phyloP scores from a whole-genome alignment of 2,888 invertebrate species.

The Teleiodes luculella region DNA sequence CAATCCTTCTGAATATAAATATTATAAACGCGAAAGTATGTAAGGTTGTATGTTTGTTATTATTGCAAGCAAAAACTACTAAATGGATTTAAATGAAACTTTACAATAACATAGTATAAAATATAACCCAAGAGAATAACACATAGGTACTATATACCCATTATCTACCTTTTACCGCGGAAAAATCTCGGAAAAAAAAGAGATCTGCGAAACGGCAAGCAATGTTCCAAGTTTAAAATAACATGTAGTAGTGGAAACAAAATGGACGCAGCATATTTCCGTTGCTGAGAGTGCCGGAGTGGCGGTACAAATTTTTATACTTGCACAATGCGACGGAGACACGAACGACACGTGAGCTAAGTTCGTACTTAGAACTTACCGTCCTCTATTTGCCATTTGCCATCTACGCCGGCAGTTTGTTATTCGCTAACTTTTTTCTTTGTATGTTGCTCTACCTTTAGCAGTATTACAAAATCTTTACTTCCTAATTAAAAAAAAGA shows the following conservation, averaged over 20 bases:
- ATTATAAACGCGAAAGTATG: too few relatives aligned
- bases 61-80: too few relatives aligned
- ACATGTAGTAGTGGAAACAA: conserved; percentile 15
- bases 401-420: not conserved
- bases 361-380: not conserved
- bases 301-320: conserved; percentile 60
- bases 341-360: conserved; percentile 39
- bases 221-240: not conserved
- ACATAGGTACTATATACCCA: too few relatives aligned
- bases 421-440: not conserved
- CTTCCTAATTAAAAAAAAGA: not conserved
- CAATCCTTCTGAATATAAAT: too few relatives aligned
- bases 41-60: too few relatives aligned
- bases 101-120: too few relatives aligned
- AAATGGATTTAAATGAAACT: too few relatives aligned
- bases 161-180: too few relatives aligned
- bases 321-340: conserved; percentile 44
- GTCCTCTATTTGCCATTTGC: not conserved
- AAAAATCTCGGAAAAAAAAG: too few relatives aligned
- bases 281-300: conserved; percentile 25
- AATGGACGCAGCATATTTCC: conserved; percentile 1
- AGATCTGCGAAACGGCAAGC: not conserved
- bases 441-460: not conserved
- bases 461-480: too few relatives aligned
- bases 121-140: too few relatives aligned